phyloP scores from a whole-genome alignment of 1,140 invertebrate species.

The Leptonema lineaticorne region DNA sequence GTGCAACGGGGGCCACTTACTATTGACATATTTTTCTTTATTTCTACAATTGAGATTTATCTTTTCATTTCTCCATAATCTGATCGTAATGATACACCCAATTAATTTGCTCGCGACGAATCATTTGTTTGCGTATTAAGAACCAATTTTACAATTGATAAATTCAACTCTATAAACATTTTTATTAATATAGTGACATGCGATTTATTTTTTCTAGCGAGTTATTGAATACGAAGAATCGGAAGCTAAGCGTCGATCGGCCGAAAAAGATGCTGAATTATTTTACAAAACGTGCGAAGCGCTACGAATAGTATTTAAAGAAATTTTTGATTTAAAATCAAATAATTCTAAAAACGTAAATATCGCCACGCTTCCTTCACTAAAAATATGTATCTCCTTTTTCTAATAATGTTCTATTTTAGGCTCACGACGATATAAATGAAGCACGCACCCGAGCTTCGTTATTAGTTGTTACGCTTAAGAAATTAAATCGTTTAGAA shows the following conservation, averaged over 20 bases:
- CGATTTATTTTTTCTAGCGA: conserved; percentile 21
- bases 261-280: conserved; percentile 66
- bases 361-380: too few species aligned
- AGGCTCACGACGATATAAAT: conserved; percentile 64
- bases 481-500: conserved; percentile 88
- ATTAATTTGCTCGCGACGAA: too few species aligned
- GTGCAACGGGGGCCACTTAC: too few species aligned
- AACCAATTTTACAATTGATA: too few species aligned
- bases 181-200: too few species aligned
- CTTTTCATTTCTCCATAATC: too few species aligned
- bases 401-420: conserved; percentile 33
- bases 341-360: conserved; percentile 47
- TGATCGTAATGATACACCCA: too few species aligned
- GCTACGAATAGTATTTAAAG: conserved; percentile 63
- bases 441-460: conserved; percentile 70
- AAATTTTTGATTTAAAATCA: conserved; percentile 66
- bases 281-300: conserved; percentile 69
- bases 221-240: conserved; percentile 72
- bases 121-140: too few species aligned
- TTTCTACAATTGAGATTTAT: too few species aligned
- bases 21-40: too few species aligned
- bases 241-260: conserved; percentile 65
- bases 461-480: conserved; percentile 75
- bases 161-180: too few species aligned
- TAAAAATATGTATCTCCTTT: not conserved